A percentile compares a stretch with the other conserved stretches of the same genome.
Evolutionary conservation across 2,113 vertebrate genomes (phyloP).

Genomic region (Dromas ardeola): DNA sequence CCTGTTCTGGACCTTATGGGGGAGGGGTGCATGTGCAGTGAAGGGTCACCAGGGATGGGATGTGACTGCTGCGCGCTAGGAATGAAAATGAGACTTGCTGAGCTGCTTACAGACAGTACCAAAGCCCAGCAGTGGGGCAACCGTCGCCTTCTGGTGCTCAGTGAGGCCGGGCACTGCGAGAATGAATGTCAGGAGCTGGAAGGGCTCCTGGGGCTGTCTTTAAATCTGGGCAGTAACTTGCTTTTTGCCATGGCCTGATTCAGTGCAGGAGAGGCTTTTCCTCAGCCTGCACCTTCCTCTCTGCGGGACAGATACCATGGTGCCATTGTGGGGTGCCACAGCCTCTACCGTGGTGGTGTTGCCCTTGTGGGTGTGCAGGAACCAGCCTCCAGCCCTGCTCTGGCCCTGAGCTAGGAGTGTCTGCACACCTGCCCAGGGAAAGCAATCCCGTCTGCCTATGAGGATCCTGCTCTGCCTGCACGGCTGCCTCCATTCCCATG

Average conservation of each 20-base stretch:
- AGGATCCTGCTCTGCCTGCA: background rate
- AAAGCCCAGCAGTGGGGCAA: background rate
- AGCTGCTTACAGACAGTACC: background rate
- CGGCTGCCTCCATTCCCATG: background rate
- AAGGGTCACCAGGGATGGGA: background rate
- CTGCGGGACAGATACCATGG: background rate
- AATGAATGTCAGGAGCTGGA: background rate
- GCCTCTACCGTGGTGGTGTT: fast-evolving
- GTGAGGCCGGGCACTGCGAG: background rate
- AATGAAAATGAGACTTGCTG: background rate
- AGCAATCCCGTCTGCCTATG: fast-evolving
- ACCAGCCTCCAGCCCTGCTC: background rate
- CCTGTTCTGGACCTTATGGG: background rate
- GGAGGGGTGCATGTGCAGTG: background rate
- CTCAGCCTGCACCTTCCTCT: background rate
- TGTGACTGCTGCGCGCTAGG: background rate
- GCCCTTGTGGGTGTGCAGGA: background rate
- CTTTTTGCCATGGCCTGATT: background rate
- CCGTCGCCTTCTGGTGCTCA: background rate
- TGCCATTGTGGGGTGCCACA: no score
- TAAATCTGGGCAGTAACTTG: background rate
- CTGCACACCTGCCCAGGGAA: background rate
- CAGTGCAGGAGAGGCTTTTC: background rate
- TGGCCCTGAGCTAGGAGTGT: background rate
- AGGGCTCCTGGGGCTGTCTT: background rate